Conservation (phyloP, 2,888 invertebrate species). For the Dolichomitus sp. region DNA sequence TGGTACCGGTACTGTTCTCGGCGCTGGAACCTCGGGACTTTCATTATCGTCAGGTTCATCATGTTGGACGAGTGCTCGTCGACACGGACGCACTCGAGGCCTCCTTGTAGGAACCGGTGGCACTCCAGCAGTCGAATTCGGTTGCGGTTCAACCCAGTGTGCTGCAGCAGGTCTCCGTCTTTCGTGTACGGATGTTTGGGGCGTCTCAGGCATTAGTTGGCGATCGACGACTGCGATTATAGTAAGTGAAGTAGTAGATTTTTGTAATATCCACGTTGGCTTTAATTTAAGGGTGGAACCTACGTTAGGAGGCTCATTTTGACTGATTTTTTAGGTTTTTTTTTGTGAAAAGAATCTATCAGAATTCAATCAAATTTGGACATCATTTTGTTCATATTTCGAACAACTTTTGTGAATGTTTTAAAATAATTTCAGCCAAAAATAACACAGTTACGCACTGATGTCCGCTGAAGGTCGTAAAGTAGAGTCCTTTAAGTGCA, state of each 20-base stretch:
- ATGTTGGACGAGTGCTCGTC: background rate
- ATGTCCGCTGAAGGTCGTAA: no score
- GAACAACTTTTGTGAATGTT: no score
- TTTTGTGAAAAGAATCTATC: background rate
- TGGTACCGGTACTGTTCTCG: background rate
- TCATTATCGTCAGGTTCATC: background rate
- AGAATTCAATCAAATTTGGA: no score
- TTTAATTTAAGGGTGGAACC: conserved; percentile 11
- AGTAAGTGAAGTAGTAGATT: background rate
- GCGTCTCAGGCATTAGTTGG: background rate
- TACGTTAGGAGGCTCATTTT: conserved; percentile 4
- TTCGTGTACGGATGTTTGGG: background rate
- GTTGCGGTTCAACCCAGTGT: background rate
- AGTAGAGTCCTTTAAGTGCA: no score
- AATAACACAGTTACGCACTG: no score
- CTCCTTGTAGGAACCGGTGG: background rate
- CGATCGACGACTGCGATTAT: background rate
- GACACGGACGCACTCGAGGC: background rate
- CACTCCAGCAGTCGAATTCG: background rate
- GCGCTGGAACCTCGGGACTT: background rate
- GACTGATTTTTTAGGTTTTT: background rate
- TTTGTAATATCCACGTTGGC: background rate
- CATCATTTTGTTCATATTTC: no score
- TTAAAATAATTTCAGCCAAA: no score
- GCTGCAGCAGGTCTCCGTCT: background rate